phyloP scores from a whole-genome alignment of 2,797 vertebrate species.

The Pangasius sanitwongsei region DNA sequence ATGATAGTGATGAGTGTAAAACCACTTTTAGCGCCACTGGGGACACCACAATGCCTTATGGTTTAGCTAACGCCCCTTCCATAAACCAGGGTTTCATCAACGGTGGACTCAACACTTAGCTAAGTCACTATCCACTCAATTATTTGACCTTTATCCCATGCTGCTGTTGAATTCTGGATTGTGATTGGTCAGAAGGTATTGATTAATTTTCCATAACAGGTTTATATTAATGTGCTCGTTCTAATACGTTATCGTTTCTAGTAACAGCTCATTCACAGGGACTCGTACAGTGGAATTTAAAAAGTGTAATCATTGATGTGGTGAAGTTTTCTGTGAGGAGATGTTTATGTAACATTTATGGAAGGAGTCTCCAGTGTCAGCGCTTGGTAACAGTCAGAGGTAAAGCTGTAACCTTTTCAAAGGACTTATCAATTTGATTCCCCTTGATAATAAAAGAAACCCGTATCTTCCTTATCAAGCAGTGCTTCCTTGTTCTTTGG shows the following conservation, averaged over 20 bases:
- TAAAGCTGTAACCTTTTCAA: neutral
- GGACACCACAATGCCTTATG: neutral
- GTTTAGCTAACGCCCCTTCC: neutral
- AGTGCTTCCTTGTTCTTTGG: no score
- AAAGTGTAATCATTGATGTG: no score
- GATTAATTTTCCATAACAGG: neutral
- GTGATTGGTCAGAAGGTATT: neutral
- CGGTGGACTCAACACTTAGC: neutral
- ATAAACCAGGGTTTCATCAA: neutral
- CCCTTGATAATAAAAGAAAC: neutral
- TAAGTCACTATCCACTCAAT: neutral
- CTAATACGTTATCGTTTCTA: no score
- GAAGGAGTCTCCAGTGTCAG: no score
- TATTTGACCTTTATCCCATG: neutral
- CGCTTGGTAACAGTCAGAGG: no score
- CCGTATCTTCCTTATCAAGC: no score
- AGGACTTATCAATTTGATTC: neutral
- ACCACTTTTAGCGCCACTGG: neutral
- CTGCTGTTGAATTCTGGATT: neutral
- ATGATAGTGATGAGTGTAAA: neutral
- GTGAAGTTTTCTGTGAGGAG: no score
- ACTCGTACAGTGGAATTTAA: no score
- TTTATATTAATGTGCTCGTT: no score
- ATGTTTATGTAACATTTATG: no score
- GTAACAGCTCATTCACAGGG: no score